Evolutionary conservation across 2,113 vertebrate species (phyloP), one percentile per base, ranked within the genome.

Genomic region (Coptodon rendalli): DNA sequence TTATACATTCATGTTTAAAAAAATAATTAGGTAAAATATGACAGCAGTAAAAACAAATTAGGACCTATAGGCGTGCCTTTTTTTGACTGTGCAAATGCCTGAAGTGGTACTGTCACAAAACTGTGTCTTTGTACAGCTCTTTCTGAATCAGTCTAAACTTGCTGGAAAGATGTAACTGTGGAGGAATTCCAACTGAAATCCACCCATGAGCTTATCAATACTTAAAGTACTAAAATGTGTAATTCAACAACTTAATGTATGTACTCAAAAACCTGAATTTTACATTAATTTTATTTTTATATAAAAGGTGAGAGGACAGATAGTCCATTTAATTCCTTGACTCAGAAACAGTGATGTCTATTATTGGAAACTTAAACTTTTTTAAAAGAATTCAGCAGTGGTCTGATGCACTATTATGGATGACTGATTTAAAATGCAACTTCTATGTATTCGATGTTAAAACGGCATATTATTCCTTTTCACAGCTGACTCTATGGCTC

Each of bases 11-110:
- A 68, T 12, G 17, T 50, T 87, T 80, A 16, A 89, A 82, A 80
- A 36, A 66, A 22, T 6, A 59, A 85, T 56, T 7, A 54, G 52
- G 53, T 52, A 86, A 57, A 91, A 89, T 50, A 66, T 59, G 50
- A 85, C 6, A 80, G 6, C 76, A 29, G 50, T 53, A 52, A 82
- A 83, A 86, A 82, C 61, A 16, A 29, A 10, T 14, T 0, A 43
- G 3, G 31, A 53, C 29, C 54, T 19, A 31, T 0, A 16, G 34
- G 13, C 17, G 19, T 6, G 19, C 27, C 16, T 61, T 71, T 40
- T 3, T 68, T 40, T 38, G 29, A 38, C 53, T 82, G 87, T 59
- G 53, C 53, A 82, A 84, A 66, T 17, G 43, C 34, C 31, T 7
- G 66, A 19, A 54, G 52, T 22, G 7, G 5, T 85, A 4, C 1